Percentiles rank a stretch among this genome's conserved stretches.
Evolutionary conservation across 2,888 invertebrate species (phyloP).

Genomic region (Nemoura dubitans): DNA sequence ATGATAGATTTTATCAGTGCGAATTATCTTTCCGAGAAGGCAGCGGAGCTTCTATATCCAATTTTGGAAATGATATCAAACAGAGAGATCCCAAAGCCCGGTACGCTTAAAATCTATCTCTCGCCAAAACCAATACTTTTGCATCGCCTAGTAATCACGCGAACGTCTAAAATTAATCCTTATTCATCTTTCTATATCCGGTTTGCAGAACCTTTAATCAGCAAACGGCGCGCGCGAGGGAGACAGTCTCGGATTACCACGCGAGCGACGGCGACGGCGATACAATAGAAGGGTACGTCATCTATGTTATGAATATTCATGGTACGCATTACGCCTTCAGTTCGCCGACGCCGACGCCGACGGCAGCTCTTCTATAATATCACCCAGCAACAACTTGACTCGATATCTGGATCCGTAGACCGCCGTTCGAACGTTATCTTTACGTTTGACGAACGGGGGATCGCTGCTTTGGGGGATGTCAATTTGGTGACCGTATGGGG

Average conservation of each 20-base stretch:
- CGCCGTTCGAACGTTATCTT: neutral
- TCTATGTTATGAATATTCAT: constrained; percentile 46
- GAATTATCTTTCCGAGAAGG: too few species aligned
- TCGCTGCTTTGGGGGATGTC: neutral
- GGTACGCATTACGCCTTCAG: constrained; percentile 36
- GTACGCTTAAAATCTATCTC: neutral
- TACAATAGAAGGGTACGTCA: constrained; percentile 26
- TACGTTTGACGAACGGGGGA: neutral
- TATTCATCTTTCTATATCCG: constrained; percentile 48
- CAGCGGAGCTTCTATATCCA: too few species aligned
- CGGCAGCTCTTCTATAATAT: constrained; percentile 5
- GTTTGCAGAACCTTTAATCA: constrained; percentile 49
- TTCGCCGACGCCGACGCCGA: constrained; percentile 22
- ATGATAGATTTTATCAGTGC: too few species aligned
- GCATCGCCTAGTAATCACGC: constrained; percentile 31
- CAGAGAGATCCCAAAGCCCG: neutral
- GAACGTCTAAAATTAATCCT: constrained; percentile 49
- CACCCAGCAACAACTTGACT: constrained; percentile 35
- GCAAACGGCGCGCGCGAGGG: constrained; percentile 31
- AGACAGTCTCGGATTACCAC: constrained; percentile 14
- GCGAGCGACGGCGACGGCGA: constrained; percentile 14
- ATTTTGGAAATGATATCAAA: neutral
- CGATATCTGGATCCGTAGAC: constrained; percentile 33
- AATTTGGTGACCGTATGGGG: neutral
- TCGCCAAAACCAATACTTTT: constrained; percentile 23